These are phyloP conservation scores for Frieseomelitta varia DNA, from an alignment of 1,140 invertebrate species.

Conservation along the genomic window DNA sequence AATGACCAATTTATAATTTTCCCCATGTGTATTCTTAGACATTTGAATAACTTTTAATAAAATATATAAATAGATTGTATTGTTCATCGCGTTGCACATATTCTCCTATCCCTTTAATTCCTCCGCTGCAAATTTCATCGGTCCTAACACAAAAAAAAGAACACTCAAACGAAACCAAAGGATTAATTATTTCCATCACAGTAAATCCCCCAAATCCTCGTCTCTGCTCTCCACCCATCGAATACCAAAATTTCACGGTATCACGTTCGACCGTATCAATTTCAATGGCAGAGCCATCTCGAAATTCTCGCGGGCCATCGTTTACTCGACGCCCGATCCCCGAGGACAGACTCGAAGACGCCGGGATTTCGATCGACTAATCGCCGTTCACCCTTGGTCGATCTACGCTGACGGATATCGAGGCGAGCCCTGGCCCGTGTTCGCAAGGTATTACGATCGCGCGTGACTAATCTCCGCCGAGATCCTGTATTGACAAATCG, in stretches of 20 bases:
- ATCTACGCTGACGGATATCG: constrained; percentile 45
- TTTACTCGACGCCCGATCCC: constrained; percentile 3
- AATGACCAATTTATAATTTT: too few species aligned
- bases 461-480: constrained; percentile 72
- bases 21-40: too few species aligned
- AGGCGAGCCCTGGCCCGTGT: constrained; percentile 27
- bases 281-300: background rate
- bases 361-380: constrained; percentile 39
- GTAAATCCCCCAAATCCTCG: background rate
- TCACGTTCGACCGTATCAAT: background rate
- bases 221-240: too few species aligned
- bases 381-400: background rate
- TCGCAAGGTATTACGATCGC: constrained; percentile 64
- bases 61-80: too few species aligned
- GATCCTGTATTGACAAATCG: constrained; percentile 76
- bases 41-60: too few species aligned
- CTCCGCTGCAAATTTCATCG: too few species aligned
- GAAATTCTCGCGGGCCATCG: constrained; percentile 12
- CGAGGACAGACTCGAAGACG: constrained; percentile 39
- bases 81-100: too few species aligned
- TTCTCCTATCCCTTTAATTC: too few species aligned
- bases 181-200: too few species aligned
- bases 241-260: background rate
- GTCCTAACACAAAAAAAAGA: too few species aligned
- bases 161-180: too few species aligned